Evolutionary conservation across 2,797 vertebrate genomes (phyloP).

Genomic region (Coregonus sp.): DNA sequence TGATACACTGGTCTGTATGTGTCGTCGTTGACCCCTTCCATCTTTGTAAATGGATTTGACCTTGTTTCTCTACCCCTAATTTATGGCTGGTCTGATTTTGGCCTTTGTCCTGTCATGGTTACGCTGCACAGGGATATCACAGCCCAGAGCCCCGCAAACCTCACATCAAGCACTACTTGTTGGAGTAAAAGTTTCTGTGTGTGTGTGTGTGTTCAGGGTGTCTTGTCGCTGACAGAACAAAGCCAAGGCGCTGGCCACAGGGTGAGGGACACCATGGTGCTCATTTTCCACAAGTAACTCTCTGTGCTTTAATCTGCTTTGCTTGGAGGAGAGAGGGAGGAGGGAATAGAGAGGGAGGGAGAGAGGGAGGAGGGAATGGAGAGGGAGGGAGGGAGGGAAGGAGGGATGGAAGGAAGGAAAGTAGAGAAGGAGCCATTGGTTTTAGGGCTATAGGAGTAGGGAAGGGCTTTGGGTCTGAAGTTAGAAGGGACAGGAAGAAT

Average conservation of each 20-base stretch:
- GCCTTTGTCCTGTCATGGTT: too few species aligned
- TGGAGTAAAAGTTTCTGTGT: background rate
- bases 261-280: conserved; percentile 18
- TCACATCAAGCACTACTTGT: too few species aligned
- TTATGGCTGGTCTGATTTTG: too few species aligned
- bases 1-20: too few species aligned
- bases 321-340: background rate
- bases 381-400: background rate
- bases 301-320: conserved; percentile 19
- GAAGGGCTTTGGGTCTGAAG: background rate
- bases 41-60: too few species aligned
- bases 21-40: too few species aligned
- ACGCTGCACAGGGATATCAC: too few species aligned
- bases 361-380: background rate
- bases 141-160: too few species aligned
- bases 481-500: conserved; percentile 43
- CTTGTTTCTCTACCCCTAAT: too few species aligned
- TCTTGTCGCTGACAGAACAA: conserved; percentile 45
- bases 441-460: conserved; percentile 38
- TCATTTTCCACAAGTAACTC: conserved; percentile 9
- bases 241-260: conserved; percentile 26
- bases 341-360: background rate
- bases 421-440: conserved; percentile 17
- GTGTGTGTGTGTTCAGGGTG: conserved; percentile 22
- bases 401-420: background rate